Base-by-base conservation (phyloP, 2,113 vertebrate species). In the Merops nubicus region DNA sequence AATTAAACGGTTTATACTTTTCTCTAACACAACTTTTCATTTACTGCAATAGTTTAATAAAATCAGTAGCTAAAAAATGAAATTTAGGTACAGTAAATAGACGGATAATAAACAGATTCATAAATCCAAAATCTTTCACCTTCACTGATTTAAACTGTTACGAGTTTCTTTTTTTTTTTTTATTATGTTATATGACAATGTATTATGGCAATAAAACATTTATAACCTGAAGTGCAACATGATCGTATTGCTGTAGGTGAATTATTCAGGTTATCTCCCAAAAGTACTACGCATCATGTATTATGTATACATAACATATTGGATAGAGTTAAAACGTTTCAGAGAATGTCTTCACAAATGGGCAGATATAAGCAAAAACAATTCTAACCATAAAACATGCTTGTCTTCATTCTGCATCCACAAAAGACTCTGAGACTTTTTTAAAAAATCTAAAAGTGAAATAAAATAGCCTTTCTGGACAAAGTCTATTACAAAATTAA, bases 241-340 rank as follows among this genome's bases (percentile, higher is more conserved):
- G 87, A 96, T 97, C 70, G 14, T 93, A 96, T 93, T 95, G 73
- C 78, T 80, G 22, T 29, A 89, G 90, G 85, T 96, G 92, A 96
- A 95, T 96, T 96, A 96, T 93, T 93, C 91, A 96, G 83, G 64
- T 92, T 92, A 64, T 65, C 28, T 93, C 95, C 93, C 92, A 90
- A 76, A 90, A 92, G 92, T 42, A 47, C 64, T 14, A 45, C 23
- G 42, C 65, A 81, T 87, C 93, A 96, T 96, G 38, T 40, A 92
- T 96, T 97, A 96, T 96, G 83, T 38, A 97, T 91, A 84, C 8
- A 51, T 80, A 94, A 88, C 75, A 93, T 81, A 95, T 81, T 54
- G 77, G 64, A 81, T 33, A 91, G 81, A 91, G 80, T 57, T 50
- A 34, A 90, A 78, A 23, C 78, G 59, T 87, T 95, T 89, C 62